These are phyloP conservation scores for Sceliomorpha sp. DNA, from an alignment of 2,888 invertebrate species.

Conservation along the genomic window DNA sequence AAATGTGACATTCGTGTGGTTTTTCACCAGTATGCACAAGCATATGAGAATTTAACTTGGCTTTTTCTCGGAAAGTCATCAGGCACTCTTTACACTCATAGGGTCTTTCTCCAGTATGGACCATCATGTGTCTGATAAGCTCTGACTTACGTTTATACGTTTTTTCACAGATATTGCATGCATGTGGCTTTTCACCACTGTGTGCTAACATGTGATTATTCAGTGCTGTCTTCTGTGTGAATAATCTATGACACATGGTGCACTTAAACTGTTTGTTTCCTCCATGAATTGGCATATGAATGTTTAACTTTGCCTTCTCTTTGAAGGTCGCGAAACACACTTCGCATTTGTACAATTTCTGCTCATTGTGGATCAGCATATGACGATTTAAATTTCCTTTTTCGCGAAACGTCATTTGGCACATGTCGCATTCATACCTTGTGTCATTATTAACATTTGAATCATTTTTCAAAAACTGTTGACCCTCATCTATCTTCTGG, in stretches of 20 bases:
- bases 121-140: constrained; percentile 74
- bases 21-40: constrained; percentile 77
- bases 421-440: constrained; percentile 64
- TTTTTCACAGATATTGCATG: constrained; percentile 74
- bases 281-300: constrained; percentile 65
- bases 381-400: constrained; percentile 68
- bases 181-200: constrained; percentile 75
- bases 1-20: constrained; percentile 75
- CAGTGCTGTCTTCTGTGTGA: constrained; percentile 71
- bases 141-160: constrained; percentile 76
- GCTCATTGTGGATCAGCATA: constrained; percentile 63
- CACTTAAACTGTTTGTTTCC: constrained; percentile 72
- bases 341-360: constrained; percentile 66
- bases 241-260: constrained; percentile 71
- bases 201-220: constrained; percentile 76
- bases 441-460: constrained; percentile 15
- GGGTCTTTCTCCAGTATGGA: constrained; percentile 75
- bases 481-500: constrained; percentile 34
- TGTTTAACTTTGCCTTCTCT: constrained; percentile 67
- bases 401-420: constrained; percentile 66
- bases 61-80: constrained; percentile 77
- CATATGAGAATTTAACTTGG: constrained; percentile 77
- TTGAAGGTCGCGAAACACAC: constrained; percentile 69
- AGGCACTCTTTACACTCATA: constrained; percentile 77
- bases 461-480: constrained; percentile 58